Conservation (phyloP, 2,113 vertebrate species). For the Genyomyrus donnyi region DNA sequence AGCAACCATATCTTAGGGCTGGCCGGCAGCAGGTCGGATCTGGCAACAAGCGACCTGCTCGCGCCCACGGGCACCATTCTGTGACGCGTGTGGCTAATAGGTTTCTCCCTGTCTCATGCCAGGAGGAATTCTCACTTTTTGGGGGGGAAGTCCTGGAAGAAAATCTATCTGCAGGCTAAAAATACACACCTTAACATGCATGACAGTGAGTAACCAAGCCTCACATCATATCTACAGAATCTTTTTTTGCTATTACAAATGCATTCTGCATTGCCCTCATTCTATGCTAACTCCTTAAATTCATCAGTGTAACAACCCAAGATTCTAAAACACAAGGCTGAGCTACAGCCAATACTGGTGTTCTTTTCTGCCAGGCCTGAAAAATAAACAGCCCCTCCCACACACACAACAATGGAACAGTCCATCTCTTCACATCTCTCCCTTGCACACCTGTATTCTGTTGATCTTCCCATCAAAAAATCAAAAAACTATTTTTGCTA, state of each 20-base stretch:
- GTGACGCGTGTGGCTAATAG: not conserved
- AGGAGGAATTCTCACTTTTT: slow-evolving; percentile 4
- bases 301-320: not conserved
- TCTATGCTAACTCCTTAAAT: not conserved
- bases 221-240: not conserved
- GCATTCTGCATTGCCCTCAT: not conserved
- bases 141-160: not conserved
- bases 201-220: not conserved
- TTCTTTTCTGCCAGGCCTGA: not conserved
- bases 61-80: slow-evolving; percentile 42
- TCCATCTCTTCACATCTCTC: not conserved
- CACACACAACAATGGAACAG: not conserved
- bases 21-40: slow-evolving; percentile 47
- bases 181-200: not conserved
- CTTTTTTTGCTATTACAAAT: not conserved
- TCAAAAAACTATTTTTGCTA: not conserved
- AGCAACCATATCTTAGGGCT: slow-evolving; percentile 62
- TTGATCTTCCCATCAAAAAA: not conserved
- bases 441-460: not conserved
- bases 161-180: not conserved
- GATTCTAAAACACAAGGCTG: not conserved
- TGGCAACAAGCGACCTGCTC: slow-evolving; percentile 54
- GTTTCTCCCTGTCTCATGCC: not conserved
- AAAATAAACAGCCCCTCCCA: not conserved
- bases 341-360: not conserved